Percentiles rank a stretch among this genome's conserved stretches.
These are phyloP conservation scores for Dynastes maya DNA, from an alignment of 2,888 invertebrate species.

Conservation along the genomic window DNA sequence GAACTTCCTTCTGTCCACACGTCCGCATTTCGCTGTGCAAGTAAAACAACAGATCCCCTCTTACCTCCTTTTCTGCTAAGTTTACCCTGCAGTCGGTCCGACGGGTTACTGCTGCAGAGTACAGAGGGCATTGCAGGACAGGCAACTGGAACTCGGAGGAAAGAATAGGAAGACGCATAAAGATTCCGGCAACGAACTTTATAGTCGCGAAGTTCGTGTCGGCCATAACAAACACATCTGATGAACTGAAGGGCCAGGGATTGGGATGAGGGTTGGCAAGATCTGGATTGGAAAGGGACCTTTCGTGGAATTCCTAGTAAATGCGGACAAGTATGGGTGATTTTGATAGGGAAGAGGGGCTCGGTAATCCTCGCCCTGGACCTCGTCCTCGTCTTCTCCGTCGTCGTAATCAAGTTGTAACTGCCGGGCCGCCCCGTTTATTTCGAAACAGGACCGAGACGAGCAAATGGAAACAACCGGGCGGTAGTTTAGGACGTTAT, in stretches of 20 bases:
- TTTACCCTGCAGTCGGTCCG: not conserved
- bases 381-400: not conserved
- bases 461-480: constrained; percentile 29
- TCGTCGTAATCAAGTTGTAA: constrained; percentile 26
- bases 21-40: not conserved
- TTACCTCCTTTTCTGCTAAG: not conserved
- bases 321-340: too few species aligned
- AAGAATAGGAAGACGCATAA: constrained; percentile 25
- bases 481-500: not conserved
- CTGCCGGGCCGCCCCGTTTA: constrained; percentile 24
- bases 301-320: not conserved
- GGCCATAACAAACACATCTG: constrained; percentile 36
- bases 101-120: not conserved
- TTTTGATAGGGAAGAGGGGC: too few species aligned
- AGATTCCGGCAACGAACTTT: constrained; percentile 33
- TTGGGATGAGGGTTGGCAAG: not conserved
- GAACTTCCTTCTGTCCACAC: constrained; percentile 6
- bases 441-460: constrained; percentile 27
- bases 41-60: constrained; percentile 16
- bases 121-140: not conserved
- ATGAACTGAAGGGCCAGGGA: constrained; percentile 18
- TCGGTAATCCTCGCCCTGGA: constrained; percentile 4
- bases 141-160: not conserved
- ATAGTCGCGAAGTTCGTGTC: constrained; percentile 32
- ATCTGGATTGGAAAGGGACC: not conserved